phyloP scores from a whole-genome alignment of 2,797 vertebrate species.

The Enoplosus armatus region DNA sequence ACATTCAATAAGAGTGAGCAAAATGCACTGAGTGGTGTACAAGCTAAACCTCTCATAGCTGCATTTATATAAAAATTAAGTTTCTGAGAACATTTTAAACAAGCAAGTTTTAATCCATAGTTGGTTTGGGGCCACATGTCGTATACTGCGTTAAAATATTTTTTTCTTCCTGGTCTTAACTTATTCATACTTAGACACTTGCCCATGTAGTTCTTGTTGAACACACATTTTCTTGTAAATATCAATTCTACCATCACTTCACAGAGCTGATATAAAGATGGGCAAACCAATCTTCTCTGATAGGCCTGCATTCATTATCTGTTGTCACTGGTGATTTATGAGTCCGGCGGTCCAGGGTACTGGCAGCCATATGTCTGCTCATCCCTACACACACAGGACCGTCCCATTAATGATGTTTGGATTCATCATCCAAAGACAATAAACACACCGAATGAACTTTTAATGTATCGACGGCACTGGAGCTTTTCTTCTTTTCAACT shows the following conservation, averaged over 20 bases:
- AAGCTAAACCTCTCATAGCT: background rate
- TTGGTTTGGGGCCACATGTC: background rate
- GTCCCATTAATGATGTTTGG: slow-evolving; percentile 61
- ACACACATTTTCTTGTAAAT: slow-evolving; percentile 50
- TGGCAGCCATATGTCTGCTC: slow-evolving; percentile 74
- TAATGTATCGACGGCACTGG: slow-evolving; percentile 58
- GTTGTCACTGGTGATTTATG: slow-evolving; percentile 80
- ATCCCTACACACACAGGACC: slow-evolving; percentile 51
- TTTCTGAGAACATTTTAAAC: background rate
- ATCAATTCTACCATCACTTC: slow-evolving; percentile 40
- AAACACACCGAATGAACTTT: slow-evolving; percentile 65
- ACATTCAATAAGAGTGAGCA: background rate
- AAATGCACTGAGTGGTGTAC: background rate
- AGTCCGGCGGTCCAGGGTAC: slow-evolving; percentile 38
- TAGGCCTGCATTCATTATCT: slow-evolving; percentile 74
- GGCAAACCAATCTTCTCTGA: slow-evolving; percentile 63
- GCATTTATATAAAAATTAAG: background rate
- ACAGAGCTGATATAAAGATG: slow-evolving; percentile 44
- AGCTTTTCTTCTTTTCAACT: slow-evolving; percentile 44
- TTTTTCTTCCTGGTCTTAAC: background rate
- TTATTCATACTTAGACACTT: slow-evolving; percentile 1
- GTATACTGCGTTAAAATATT: background rate
- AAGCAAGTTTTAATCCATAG: background rate
- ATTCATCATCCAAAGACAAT: slow-evolving; percentile 73
- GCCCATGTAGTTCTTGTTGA: slow-evolving; percentile 13